These are phyloP conservation scores for Lutraria rhynchaena DNA, from an alignment of 1,140 invertebrate species.

Conservation along the genomic window DNA sequence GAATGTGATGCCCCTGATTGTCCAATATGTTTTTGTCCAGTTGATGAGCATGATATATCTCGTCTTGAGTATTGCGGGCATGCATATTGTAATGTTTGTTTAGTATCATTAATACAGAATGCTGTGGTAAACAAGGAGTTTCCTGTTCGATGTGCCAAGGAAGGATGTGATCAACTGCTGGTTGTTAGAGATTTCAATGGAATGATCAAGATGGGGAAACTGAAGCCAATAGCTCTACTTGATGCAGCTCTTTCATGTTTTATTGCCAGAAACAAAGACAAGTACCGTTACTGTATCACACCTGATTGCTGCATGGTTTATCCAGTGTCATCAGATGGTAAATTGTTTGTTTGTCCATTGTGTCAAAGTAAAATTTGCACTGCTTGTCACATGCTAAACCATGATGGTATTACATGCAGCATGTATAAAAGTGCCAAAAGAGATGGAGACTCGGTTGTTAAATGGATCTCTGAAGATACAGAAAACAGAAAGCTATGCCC, in stretches of 20 bases:
- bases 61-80: slow-evolving; percentile 77
- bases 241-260: slow-evolving; percentile 60
- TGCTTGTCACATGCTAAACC: slow-evolving; percentile 66
- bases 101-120: slow-evolving; percentile 61
- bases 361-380: slow-evolving; percentile 71
- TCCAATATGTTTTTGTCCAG: slow-evolving; percentile 70
- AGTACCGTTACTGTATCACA: slow-evolving; percentile 71
- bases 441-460: slow-evolving; percentile 32
- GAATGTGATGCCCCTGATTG: slow-evolving; percentile 66
- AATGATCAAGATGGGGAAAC: slow-evolving; percentile 38
- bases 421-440: slow-evolving; percentile 61
- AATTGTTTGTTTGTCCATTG: slow-evolving; percentile 65
- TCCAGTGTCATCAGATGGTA: slow-evolving; percentile 54
- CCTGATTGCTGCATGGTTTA: slow-evolving; percentile 75
- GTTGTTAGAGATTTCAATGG: slow-evolving; percentile 66
- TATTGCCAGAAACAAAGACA: slow-evolving; percentile 58
- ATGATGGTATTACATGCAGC: slow-evolving; percentile 72
- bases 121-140: slow-evolving; percentile 60
- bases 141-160: slow-evolving; percentile 69
- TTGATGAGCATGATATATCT: slow-evolving; percentile 68
- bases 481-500: slow-evolving; percentile 69
- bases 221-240: slow-evolving; percentile 48
- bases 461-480: slow-evolving; percentile 61
- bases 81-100: slow-evolving; percentile 73
- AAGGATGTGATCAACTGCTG: slow-evolving; percentile 67